These are phyloP conservation scores for Theretra japonica DNA, from an alignment of 2,888 invertebrate species.

Conservation along the genomic window DNA sequence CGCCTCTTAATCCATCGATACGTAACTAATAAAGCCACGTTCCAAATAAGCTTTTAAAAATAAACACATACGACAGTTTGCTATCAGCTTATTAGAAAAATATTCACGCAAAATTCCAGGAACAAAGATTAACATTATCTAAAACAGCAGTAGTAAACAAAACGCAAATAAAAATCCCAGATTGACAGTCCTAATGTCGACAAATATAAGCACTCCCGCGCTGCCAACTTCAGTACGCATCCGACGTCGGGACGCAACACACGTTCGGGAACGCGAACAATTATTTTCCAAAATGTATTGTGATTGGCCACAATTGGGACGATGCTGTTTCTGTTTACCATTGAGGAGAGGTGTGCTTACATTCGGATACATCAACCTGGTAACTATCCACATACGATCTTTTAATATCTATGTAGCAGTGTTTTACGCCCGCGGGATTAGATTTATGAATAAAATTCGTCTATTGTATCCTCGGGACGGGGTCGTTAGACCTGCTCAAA, in stretches of 20 bases:
- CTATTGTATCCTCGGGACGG: background rate
- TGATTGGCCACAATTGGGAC: slow-evolving; percentile 56
- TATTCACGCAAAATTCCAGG: background rate
- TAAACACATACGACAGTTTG: too few relatives aligned
- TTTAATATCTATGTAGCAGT: background rate
- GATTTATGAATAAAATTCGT: background rate
- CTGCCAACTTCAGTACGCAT: background rate
- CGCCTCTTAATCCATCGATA: too few relatives aligned
- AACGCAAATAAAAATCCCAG: slow-evolving; percentile 22
- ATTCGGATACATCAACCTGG: slow-evolving; percentile 69
- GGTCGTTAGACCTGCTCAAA: slow-evolving; percentile 1
- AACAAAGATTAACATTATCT: slow-evolving; percentile 25
- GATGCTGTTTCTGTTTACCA: slow-evolving; percentile 76
- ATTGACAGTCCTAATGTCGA: slow-evolving; percentile 16
- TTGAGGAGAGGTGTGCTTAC: slow-evolving; percentile 64
- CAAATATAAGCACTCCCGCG: slow-evolving; percentile 7
- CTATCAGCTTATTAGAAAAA: too few relatives aligned
- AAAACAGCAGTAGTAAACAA: slow-evolving; percentile 10
- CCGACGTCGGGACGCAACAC: background rate
- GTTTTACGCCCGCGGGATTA: background rate
- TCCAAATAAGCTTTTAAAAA: too few relatives aligned
- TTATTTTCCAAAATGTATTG: slow-evolving; percentile 62
- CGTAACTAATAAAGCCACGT: too few relatives aligned
- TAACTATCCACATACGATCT: slow-evolving; percentile 43
- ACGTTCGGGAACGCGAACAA: background rate